phyloP scores from a whole-genome alignment of 2,888 invertebrate species.

The Archips crataeganus region DNA sequence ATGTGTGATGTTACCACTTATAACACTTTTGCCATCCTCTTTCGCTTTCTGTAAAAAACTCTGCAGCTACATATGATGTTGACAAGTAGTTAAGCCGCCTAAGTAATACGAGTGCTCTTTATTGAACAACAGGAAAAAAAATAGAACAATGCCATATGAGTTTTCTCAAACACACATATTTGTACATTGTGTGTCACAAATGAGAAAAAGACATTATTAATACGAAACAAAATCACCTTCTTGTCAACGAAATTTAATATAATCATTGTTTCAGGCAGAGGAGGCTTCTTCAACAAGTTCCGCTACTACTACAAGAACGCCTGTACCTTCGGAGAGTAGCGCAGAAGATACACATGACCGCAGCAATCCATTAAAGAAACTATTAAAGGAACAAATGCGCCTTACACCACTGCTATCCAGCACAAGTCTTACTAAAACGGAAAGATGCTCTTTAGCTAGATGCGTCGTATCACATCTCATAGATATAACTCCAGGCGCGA shows the following conservation, averaged over 20 bases:
- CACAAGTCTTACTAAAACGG: no score
- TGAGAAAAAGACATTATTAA: no score
- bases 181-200: background rate
- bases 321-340: background rate
- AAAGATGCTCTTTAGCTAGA: background rate
- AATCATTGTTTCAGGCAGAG: slow-evolving; percentile 2
- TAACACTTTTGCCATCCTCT: no score
- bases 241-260: background rate
- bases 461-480: background rate
- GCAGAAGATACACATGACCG: background rate
- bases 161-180: no score
- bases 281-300: slow-evolving; percentile 2
- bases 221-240: background rate
- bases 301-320: slow-evolving; percentile 1
- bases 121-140: no score
- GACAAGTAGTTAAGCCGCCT: no score
- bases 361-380: slow-evolving; percentile 4
- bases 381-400: slow-evolving; percentile 2
- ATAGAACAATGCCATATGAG: no score
- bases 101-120: no score
- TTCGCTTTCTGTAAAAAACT: no score
- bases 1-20: no score
- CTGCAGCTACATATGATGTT: no score
- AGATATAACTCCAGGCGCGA: background rate
- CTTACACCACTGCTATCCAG: background rate